Evolutionary conservation across 2,797 vertebrate genomes (phyloP), one percentile per base, ranked within the genome.

Genomic region (Neopelma chrysocephalum): DNA sequence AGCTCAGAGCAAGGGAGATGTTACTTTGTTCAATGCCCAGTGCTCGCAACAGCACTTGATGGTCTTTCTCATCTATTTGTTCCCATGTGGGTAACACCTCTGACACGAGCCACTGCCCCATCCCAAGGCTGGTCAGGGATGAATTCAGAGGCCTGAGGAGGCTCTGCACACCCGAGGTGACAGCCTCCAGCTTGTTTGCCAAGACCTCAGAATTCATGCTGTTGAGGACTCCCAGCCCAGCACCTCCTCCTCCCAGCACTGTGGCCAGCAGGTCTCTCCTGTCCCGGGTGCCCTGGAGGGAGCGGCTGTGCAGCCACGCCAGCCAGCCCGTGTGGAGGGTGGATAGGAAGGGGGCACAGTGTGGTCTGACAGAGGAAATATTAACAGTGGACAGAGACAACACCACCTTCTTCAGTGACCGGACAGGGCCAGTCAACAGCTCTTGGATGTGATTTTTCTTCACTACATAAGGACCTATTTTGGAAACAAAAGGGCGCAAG

Each of bases 341-440:
- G 27, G 94, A 90, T 5, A 97, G 90, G 75, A 97, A 97, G 5
- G 96, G 95, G 51, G 83, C 65, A 64, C 96, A 97, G 43, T 87
- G 90, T 0, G 95, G 96, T 60, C 95, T 92, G 86, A 96, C 4
- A 1, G 95, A 96, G 10, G 96, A 97, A 73, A 97, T 96, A 12
- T 97, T 97, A 26, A 80, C 92, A 1, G 96, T 96, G 81, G 96
- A 96, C 56, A 97, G 86, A 51, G 96, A 97, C 53, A 97, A 31
- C 64, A 97, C 94, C 45, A 97, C 96, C 70, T 97, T 97, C 75
- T 97, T 97, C 51, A 97, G 87, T 31, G 96, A 97, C 14, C 96
- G 75, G 12, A 97, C 83, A 17, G 96, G 96, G 19, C 90, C 94
- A 1, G 95, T 96, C 90, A 97, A 27, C 53, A 97, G 88, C 71